These are phyloP conservation scores for Carcina quercana DNA, from an alignment of 2,888 invertebrate genomes.

Conservation along the genomic window DNA sequence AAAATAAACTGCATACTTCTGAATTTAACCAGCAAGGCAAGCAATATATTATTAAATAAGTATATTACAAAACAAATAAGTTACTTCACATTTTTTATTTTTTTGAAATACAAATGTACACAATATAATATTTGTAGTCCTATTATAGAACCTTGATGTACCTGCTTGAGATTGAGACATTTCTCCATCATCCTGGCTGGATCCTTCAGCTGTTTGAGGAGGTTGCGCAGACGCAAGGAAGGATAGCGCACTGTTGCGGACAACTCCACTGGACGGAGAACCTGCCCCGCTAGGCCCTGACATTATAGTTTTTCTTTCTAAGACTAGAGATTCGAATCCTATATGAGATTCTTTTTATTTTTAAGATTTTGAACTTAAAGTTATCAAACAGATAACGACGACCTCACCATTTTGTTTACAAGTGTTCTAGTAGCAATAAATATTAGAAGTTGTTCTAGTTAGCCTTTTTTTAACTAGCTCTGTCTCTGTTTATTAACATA, in stretches of 20 bases:
- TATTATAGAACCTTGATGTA: too few species aligned
- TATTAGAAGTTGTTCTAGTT: not conserved
- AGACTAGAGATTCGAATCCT: too few species aligned
- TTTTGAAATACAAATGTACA: too few species aligned
- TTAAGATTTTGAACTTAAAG: not conserved
- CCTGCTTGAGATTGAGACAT: too few species aligned
- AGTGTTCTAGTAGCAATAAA: slow-evolving; percentile 3
- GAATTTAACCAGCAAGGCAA: too few species aligned
- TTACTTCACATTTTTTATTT: too few species aligned
- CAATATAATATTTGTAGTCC: too few species aligned
- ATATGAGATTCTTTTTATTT: not conserved
- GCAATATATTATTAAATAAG: too few species aligned
- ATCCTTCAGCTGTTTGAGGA: slow-evolving; percentile 20
- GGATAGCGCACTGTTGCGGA: slow-evolving; percentile 50
- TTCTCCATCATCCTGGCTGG: slow-evolving; percentile 28
- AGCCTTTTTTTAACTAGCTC: not conserved
- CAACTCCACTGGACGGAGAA: slow-evolving; percentile 37
- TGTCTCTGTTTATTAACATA: not conserved
- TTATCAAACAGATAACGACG: too few species aligned
- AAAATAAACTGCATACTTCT: too few species aligned
- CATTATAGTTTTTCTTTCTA: too few species aligned
- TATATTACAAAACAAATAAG: too few species aligned
- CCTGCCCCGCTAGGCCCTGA: slow-evolving; percentile 30
- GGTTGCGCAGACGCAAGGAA: slow-evolving; percentile 51
- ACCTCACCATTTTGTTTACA: slow-evolving; percentile 4